These are phyloP conservation scores for Motacilla alba DNA, from an alignment of 2,113 vertebrate genomes.

Conservation along the genomic window DNA sequence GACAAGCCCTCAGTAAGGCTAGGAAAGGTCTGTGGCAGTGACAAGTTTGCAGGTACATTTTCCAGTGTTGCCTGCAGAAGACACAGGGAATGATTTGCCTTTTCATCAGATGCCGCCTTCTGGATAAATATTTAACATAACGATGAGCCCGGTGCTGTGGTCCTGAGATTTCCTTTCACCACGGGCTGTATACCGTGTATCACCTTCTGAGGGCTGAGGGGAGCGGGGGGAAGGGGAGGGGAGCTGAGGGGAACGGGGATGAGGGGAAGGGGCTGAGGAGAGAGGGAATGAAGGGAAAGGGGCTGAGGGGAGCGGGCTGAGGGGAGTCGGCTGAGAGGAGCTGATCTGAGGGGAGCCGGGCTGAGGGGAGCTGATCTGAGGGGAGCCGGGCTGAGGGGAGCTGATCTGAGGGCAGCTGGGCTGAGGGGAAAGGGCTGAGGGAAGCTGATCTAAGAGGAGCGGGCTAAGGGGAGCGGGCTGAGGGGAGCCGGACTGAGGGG, in stretches of 20 bases:
- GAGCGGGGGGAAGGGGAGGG: background rate
- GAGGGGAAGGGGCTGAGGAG: background rate
- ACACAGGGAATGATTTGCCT: background rate
- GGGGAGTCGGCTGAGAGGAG: background rate
- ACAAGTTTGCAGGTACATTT: background rate
- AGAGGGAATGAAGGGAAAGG: accelerated
- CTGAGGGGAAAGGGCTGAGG: too few relatives aligned
- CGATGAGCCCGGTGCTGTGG: background rate
- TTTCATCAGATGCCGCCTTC: background rate
- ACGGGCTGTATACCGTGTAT: too few relatives aligned
- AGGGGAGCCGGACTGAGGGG: too few relatives aligned
- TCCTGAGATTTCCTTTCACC: background rate
- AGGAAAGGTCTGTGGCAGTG: background rate
- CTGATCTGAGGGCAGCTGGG: background rate
- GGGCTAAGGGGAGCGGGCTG: too few relatives aligned
- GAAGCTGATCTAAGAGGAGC: background rate
- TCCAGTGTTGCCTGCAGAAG: background rate
- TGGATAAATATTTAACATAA: background rate
- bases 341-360: background rate
- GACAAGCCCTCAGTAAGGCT: background rate
- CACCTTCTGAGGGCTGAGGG: background rate
- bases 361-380: background rate
- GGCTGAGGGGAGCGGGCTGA: background rate
- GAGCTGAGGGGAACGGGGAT: background rate
- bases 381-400: too few relatives aligned